These are phyloP conservation scores for Callosobruchus maculatus DNA, from an alignment of 2,888 invertebrate species.

Conservation along the genomic window DNA sequence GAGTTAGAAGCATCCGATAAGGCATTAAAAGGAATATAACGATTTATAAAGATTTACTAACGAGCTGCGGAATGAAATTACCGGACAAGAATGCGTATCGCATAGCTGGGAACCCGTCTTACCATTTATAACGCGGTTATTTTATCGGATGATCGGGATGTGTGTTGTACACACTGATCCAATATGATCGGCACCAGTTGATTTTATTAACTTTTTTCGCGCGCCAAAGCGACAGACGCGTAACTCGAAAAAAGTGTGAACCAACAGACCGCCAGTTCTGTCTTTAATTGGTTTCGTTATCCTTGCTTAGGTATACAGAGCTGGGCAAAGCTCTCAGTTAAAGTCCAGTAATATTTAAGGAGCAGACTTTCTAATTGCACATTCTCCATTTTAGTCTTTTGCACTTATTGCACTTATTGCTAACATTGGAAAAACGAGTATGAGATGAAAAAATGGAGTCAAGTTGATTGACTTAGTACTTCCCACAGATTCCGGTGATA, in stretches of 20 bases:
- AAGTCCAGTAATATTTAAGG: no score
- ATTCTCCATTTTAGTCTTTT: no score
- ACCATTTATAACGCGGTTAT: conserved; percentile 25
- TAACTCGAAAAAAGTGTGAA: background rate
- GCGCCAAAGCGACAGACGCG: background rate
- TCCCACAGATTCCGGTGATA: no score
- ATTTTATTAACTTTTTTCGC: background rate
- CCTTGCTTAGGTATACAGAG: background rate
- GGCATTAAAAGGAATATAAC: conserved; percentile 16
- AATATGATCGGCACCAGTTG: background rate
- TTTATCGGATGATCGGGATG: background rate
- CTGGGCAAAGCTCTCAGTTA: no score
- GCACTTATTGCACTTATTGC: no score
- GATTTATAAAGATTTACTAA: conserved; percentile 32
- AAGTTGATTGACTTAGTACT: no score
- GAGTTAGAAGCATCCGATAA: background rate
- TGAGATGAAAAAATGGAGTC: no score
- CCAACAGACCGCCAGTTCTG: background rate
- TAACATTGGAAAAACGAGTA: no score
- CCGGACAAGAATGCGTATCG: conserved; percentile 30
- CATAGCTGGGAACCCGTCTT: conserved; percentile 29
- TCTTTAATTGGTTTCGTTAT: background rate
- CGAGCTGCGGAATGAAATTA: conserved; percentile 25
- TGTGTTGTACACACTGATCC: background rate
- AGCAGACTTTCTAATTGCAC: no score